Evolutionary conservation across 1,140 invertebrate genomes (phyloP).

Genomic region (Anthonomus grandis): DNA sequence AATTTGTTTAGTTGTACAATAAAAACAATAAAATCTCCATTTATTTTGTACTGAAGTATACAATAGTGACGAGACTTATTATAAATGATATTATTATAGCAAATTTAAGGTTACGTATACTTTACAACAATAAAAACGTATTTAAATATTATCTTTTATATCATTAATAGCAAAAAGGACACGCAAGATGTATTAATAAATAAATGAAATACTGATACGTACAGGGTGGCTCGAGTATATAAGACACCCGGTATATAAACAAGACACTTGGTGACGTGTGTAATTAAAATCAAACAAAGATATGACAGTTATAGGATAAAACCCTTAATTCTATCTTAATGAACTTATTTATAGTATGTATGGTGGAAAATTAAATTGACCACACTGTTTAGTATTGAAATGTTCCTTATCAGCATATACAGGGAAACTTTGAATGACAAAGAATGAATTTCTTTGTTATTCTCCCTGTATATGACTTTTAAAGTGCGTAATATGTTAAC

Average conservation of each 20-base stretch:
- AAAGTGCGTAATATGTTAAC: too few relatives aligned
- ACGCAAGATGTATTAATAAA: not conserved
- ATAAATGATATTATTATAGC: not conserved
- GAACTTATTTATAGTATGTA: too few relatives aligned
- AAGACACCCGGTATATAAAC: not conserved
- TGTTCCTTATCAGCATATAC: too few relatives aligned
- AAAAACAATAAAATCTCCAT: slow-evolving; percentile 26
- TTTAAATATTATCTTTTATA: not conserved
- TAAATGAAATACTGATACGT: not conserved
- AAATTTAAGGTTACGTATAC: not conserved
- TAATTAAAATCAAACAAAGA: too few relatives aligned
- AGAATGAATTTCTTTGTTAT: too few relatives aligned
- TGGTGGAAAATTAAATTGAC: too few relatives aligned
- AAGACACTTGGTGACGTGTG: not conserved
- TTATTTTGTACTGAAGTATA: slow-evolving; percentile 28
- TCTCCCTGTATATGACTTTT: too few relatives aligned
- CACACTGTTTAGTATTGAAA: too few relatives aligned
- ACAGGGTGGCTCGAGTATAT: not conserved
- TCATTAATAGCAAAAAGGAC: not conserved
- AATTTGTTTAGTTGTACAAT: slow-evolving; percentile 24
- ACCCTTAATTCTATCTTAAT: not conserved
- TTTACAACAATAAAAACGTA: slow-evolving; percentile 5
- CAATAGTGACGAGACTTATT: not conserved
- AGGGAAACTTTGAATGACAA: too few relatives aligned
- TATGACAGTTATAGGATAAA: not conserved